These are phyloP conservation scores for Periophthalmus modestus DNA, from an alignment of 2,113 vertebrate species.

Conservation along the genomic window DNA sequence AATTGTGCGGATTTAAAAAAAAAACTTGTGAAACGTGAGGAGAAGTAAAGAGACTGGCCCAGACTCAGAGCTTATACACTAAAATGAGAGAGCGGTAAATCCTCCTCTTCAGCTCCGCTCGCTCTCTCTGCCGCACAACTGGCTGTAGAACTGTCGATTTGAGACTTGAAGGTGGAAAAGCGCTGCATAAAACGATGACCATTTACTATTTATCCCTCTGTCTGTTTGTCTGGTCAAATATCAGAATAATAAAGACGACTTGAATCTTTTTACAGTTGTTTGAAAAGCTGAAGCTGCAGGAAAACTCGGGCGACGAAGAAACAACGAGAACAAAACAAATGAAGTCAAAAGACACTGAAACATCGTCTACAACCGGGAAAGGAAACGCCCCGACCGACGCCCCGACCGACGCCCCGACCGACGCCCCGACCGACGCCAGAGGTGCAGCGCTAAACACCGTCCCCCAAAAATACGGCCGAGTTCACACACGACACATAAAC, in stretches of 20 bases:
- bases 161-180: no score
- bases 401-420: conserved; percentile 35
- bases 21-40: no score
- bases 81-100: no score
- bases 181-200: no score
- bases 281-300: conserved; percentile 88
- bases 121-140: no score
- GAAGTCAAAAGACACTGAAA: background rate
- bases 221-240: background rate
- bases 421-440: conserved; percentile 28
- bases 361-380: conserved; percentile 25
- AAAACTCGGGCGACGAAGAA: conserved; percentile 48
- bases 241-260: background rate
- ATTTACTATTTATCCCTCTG: background rate
- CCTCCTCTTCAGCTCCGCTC: no score
- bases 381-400: conserved; percentile 20
- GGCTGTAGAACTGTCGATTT: no score
- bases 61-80: no score
- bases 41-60: no score
- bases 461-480: conserved; percentile 79
- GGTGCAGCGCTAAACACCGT: conserved; percentile 42
- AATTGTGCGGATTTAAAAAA: no score
- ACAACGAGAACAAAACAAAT: background rate
- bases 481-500: conserved; percentile 90
- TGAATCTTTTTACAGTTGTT: conserved; percentile 80